Conservation (phyloP, 2,888 invertebrate species). For the Caenorhabditis angaria region DNA sequence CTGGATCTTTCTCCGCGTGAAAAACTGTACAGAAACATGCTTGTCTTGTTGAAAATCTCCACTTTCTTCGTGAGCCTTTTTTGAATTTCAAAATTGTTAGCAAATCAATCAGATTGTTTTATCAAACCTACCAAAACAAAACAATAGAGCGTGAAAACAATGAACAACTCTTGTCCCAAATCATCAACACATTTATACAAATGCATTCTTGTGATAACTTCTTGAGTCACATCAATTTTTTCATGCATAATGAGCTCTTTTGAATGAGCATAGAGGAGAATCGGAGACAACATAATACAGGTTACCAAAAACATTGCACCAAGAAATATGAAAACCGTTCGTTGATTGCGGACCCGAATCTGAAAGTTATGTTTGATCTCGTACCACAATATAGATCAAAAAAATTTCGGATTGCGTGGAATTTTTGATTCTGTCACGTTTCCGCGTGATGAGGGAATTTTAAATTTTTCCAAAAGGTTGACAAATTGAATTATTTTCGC, state of each 20-base stretch:
- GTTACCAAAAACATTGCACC: slow-evolving; percentile 50
- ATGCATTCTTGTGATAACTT: slow-evolving; percentile 51
- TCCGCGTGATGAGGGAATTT: too few species aligned
- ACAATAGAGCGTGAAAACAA: slow-evolving; percentile 53
- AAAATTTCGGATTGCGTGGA: too few species aligned
- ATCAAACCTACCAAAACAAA: slow-evolving; percentile 50
- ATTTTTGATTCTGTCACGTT: too few species aligned
- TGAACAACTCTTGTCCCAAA: slow-evolving; percentile 51
- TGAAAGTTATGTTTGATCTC: slow-evolving; percentile 14
- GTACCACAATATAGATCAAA: too few species aligned
- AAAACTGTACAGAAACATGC: too few species aligned
- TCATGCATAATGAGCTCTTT: slow-evolving; percentile 59
- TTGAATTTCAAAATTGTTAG: slow-evolving; percentile 3
- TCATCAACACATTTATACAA: slow-evolving; percentile 63
- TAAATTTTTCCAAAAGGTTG: too few species aligned
- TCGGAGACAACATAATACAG: slow-evolving; percentile 54
- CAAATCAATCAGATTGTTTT: too few species aligned
- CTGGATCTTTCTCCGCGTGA: too few species aligned
- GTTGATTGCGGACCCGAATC: slow-evolving; percentile 47
- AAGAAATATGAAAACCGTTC: slow-evolving; percentile 46
- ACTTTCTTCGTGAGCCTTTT: too few species aligned
- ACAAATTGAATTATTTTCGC: too few species aligned
- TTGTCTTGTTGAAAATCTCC: too few species aligned
- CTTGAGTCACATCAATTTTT: slow-evolving; percentile 43
- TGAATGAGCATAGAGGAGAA: slow-evolving; percentile 56